A percentile compares a stretch with the other conserved stretches of the same genome.
Evolutionary conservation across 2,113 vertebrate genomes (phyloP).

Genomic region (Upupa epops): DNA sequence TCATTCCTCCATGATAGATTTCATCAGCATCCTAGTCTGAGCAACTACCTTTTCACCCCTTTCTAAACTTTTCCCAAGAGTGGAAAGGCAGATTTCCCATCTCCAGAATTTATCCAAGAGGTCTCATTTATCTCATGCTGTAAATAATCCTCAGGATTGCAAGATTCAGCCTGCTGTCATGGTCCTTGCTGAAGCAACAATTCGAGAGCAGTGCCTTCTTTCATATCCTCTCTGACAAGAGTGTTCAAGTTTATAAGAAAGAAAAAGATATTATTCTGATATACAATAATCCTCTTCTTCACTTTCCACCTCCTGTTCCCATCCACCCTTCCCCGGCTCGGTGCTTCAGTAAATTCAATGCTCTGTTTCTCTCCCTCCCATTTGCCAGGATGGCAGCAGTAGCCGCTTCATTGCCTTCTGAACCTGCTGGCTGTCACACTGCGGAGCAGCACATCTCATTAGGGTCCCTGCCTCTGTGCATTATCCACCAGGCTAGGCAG

Average conservation of each 20-base stretch:
- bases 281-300: not conserved
- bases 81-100: not conserved
- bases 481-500: not conserved
- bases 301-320: not conserved
- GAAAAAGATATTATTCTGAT: not conserved
- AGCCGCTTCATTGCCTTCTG: not conserved
- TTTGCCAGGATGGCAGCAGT: not conserved
- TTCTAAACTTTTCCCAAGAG: not conserved
- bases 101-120: not conserved
- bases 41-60: not conserved
- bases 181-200: not conserved
- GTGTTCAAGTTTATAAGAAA: not conserved
- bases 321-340: not conserved
- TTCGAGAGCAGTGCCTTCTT: not conserved
- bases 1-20: not conserved
- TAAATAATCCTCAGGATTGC: not conserved
- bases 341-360: not conserved
- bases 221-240: not conserved
- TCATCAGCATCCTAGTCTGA: not conserved
- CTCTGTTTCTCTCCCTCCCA: not conserved
- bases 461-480: not conserved
- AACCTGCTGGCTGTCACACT: not conserved
- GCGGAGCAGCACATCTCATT: not conserved
- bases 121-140: not conserved
- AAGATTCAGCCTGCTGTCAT: not conserved